phyloP scores from a whole-genome alignment of 2,113 vertebrate genomes.

The Urocynchramus pylzowi region DNA sequence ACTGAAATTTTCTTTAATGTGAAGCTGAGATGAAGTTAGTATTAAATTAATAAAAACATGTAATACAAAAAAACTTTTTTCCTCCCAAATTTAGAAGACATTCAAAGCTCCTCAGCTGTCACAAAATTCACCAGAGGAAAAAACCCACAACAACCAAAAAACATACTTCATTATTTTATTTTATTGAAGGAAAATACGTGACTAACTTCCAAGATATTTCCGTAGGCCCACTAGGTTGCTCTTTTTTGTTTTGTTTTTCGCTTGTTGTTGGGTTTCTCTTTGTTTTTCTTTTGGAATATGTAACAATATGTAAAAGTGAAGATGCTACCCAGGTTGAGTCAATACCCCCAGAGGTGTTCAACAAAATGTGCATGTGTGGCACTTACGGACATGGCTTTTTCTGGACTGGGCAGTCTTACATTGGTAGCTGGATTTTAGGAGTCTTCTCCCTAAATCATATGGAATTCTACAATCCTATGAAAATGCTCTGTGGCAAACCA shows the following conservation, averaged over 20 bases:
- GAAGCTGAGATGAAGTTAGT: not conserved
- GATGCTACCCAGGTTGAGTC: too few species aligned
- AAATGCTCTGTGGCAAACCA: not conserved
- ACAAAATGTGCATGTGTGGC: not conserved
- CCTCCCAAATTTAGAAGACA: not conserved
- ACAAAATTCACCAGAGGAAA: not conserved
- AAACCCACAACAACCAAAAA: fast-evolving
- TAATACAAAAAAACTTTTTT: not conserved
- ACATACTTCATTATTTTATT: not conserved
- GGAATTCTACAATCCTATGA: not conserved
- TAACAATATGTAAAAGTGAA: not conserved
- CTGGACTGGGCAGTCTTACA: not conserved
- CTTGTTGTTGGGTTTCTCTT: not conserved
- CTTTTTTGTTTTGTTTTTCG: not conserved
- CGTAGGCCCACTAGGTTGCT: not conserved
- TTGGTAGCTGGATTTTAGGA: not conserved
- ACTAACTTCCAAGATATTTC: not conserved
- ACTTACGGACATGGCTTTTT: not conserved
- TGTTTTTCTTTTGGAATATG: not conserved
- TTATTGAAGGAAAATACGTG: not conserved
- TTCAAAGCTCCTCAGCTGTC: not conserved
- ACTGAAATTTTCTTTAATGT: not conserved
- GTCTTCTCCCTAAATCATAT: not conserved
- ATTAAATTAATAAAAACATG: not conserved
- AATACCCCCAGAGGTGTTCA: not conserved